These are phyloP conservation scores for Edolisoma coerulescens DNA, from an alignment of 2,113 vertebrate species.

Conservation along the genomic window DNA sequence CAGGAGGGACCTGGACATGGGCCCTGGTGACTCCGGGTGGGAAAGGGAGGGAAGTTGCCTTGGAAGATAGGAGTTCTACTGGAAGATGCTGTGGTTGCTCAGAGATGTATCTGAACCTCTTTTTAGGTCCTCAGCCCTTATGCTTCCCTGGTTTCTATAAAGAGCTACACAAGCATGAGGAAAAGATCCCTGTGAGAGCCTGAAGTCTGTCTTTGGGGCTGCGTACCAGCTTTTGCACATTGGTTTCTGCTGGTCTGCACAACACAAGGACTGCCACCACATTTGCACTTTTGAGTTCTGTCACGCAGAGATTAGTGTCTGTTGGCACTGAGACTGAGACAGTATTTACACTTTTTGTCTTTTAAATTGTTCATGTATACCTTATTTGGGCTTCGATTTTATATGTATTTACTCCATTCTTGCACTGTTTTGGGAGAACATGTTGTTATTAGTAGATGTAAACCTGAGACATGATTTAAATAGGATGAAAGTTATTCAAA, in stretches of 20 bases:
- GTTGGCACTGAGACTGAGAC: not conserved
- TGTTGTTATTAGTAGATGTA: not conserved
- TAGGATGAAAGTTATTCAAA: not conserved
- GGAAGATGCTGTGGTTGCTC: not conserved
- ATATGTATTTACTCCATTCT: not conserved
- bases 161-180: not conserved
- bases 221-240: not conserved
- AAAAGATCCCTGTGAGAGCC: not conserved
- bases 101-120: not conserved
- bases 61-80: not conserved
- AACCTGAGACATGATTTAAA: not conserved
- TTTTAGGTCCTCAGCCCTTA: not conserved
- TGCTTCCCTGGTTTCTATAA: not conserved
- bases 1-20: not conserved
- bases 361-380: not conserved
- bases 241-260: not conserved
- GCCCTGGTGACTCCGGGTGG: not conserved
- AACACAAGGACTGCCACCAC: not conserved
- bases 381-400: not conserved
- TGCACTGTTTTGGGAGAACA: not conserved
- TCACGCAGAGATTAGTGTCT: not conserved
- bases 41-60: not conserved
- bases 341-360: not conserved
- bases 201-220: not conserved
- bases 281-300: not conserved